These are phyloP conservation scores for Hippoglossus hippoglossus DNA, from an alignment of 2,797 vertebrate species.

Conservation along the genomic window DNA sequence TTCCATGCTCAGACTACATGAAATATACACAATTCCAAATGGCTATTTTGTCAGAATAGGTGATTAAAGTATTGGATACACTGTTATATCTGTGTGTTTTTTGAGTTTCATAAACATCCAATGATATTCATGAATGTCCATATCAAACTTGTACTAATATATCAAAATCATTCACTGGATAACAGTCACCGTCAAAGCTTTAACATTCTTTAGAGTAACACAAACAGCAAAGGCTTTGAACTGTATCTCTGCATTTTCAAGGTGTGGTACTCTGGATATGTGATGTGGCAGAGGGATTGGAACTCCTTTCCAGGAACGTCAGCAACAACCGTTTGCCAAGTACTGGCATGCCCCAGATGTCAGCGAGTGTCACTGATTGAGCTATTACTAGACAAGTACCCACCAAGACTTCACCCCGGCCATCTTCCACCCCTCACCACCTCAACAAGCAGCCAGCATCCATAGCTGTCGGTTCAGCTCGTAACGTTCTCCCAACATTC, in stretches of 20 bases:
- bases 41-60: too few species aligned
- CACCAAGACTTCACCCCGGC: neutral
- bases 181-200: neutral
- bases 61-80: too few species aligned
- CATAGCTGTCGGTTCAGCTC: too few species aligned
- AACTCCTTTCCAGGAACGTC: neutral
- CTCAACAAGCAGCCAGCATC: slow-evolving; percentile 9
- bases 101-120: neutral
- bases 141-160: neutral
- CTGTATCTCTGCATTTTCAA: too few species aligned
- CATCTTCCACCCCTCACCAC: slow-evolving; percentile 6
- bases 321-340: neutral
- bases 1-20: too few species aligned
- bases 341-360: neutral
- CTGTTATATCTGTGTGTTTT: too few species aligned
- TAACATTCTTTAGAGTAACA: too few species aligned
- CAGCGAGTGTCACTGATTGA: slow-evolving; percentile 18
- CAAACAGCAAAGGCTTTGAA: too few species aligned
- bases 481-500: neutral
- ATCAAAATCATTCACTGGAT: too few species aligned
- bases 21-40: too few species aligned
- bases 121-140: too few species aligned
- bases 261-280: neutral
- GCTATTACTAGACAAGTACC: neutral
- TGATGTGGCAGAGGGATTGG: neutral